Conservation (phyloP, 2,888 invertebrate genomes). For the Eucera pruinosa region DNA sequence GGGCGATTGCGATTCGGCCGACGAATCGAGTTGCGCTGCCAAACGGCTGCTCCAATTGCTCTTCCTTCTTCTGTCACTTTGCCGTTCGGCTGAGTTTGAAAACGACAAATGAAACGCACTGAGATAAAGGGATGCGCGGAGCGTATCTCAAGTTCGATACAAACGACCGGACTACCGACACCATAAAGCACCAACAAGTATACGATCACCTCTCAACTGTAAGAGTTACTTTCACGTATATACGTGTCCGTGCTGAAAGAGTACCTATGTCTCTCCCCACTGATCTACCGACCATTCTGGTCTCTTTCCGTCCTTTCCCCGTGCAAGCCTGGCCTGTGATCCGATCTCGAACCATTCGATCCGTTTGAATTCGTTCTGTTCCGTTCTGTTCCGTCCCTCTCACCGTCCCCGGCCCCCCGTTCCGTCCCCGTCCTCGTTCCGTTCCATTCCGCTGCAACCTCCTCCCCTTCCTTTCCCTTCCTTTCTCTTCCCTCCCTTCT, state of each 20-base stretch:
- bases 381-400: slow-evolving; percentile 24
- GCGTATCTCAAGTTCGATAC: slow-evolving; percentile 26
- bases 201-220: slow-evolving; percentile 65
- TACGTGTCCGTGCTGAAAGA: slow-evolving; percentile 52
- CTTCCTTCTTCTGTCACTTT: background rate
- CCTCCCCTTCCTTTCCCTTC: background rate
- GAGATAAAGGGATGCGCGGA: background rate
- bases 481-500: background rate
- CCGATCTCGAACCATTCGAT: slow-evolving; percentile 57
- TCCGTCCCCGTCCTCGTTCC: slow-evolving; percentile 1
- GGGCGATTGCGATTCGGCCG: too few relatives aligned
- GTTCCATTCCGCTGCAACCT: slow-evolving; percentile 1
- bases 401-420: background rate
- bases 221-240: slow-evolving; percentile 72
- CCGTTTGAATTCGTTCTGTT: slow-evolving; percentile 54
- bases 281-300: slow-evolving; percentile 43
- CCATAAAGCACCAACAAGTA: slow-evolving; percentile 54
- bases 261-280: slow-evolving; percentile 51
- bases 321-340: slow-evolving; percentile 27
- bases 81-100: background rate
- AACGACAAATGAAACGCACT: slow-evolving; percentile 5
- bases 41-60: too few relatives aligned
- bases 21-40: too few relatives aligned
- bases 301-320: slow-evolving; percentile 56
- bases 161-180: slow-evolving; percentile 54